A percentile compares a stretch with the other conserved stretches of the same genome.
phyloP scores from a whole-genome alignment of 2,797 vertebrate genomes.

The Gymnoscopelus microlampas region DNA sequence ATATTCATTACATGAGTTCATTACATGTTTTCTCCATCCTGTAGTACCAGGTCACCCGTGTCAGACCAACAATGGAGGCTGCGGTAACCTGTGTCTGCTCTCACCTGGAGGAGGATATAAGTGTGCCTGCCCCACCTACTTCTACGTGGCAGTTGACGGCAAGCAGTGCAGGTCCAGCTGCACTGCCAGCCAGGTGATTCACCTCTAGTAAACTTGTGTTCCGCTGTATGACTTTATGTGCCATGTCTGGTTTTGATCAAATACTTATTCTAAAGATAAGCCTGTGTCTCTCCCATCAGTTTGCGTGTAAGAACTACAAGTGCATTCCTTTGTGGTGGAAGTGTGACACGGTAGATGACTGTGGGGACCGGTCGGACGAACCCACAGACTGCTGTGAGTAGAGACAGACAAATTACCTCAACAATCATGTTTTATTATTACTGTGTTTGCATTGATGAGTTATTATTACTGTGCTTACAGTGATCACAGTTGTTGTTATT shows the following conservation, averaged over 20 bases:
- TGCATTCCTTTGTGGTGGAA: conserved; percentile 99
- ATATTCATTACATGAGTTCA: too few species aligned
- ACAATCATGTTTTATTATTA: too few species aligned
- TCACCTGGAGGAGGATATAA: too few species aligned
- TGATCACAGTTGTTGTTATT: too few species aligned
- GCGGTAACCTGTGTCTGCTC: too few species aligned
- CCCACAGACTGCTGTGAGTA: conserved; percentile 55
- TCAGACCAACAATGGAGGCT: too few species aligned
- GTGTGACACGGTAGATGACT: conserved; percentile 95
- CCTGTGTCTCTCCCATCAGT: conserved; percentile 71
- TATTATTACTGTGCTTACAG: too few species aligned
- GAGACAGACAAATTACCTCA: too few species aligned
- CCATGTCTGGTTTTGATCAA: neutral
- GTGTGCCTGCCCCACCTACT: too few species aligned
- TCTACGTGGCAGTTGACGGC: too few species aligned
- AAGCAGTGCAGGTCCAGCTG: too few species aligned
- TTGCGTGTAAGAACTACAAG: conserved; percentile 62
- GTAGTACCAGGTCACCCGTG: conserved; percentile 85
- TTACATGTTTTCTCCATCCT: conserved; percentile 81
- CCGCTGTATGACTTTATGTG: neutral
- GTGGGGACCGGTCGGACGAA: conserved; percentile 93
- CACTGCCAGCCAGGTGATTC: conserved; percentile 9
- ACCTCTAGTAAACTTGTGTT: neutral
- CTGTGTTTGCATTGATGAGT: too few species aligned
- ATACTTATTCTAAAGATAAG: neutral